A percentile compares a stretch with the other conserved stretches of the same genome.
Conservation (phyloP, 2,113 vertebrate genomes). For the Chiloscyllium plagiosum region DNA sequence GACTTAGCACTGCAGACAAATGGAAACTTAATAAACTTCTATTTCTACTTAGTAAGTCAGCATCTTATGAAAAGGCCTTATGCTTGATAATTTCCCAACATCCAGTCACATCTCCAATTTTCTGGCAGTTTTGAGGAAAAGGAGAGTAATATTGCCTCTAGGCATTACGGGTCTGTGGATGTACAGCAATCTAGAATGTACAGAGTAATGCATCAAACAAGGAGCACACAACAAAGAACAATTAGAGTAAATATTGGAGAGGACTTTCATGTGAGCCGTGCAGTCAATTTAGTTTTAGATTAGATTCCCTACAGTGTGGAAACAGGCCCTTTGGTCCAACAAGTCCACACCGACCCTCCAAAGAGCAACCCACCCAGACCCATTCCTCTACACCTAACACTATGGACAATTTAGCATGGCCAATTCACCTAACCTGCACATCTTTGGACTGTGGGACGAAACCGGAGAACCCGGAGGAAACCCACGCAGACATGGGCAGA, state of each 20-base stretch:
- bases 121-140: background rate
- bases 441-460: too few species aligned
- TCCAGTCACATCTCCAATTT: background rate
- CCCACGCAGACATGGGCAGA: too few species aligned
- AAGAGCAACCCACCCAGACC: too few species aligned
- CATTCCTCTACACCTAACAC: too few species aligned
- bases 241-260: background rate
- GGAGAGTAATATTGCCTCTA: background rate
- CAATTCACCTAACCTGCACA: too few species aligned
- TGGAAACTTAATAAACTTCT: background rate
- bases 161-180: too few species aligned
- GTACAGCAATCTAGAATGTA: background rate
- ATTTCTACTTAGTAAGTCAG: background rate
- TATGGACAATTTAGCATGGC: too few species aligned
- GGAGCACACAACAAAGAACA: background rate
- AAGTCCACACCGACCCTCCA: too few species aligned
- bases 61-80: background rate
- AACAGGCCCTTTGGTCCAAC: too few species aligned
- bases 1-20: background rate
- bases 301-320: too few species aligned
- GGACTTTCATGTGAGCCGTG: background rate
- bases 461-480: too few species aligned
- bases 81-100: background rate
- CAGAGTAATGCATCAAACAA: background rate
- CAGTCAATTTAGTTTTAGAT: background rate